A percentile compares a stretch with the other conserved stretches of the same genome.
Conservation (phyloP, 2,113 vertebrate species). For the Ifrita kowaldi region DNA sequence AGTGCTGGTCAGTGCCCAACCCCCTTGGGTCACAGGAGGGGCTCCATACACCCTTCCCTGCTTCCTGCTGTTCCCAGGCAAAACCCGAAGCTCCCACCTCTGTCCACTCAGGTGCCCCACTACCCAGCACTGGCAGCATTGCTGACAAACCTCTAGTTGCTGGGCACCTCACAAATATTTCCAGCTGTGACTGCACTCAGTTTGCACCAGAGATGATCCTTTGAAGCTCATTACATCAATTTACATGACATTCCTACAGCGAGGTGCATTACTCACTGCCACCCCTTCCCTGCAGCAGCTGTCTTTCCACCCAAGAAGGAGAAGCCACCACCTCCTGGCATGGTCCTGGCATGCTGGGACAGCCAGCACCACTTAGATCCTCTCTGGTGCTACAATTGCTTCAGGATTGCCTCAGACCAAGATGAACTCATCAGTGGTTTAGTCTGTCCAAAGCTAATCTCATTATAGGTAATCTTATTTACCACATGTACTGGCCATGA, state of each 20-base stretch:
- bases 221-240: not conserved
- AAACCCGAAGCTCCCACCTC: not conserved
- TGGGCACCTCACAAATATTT: not conserved
- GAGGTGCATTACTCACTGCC: not conserved
- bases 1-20: not conserved
- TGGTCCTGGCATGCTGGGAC: accelerated
- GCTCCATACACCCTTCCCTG: accelerated
- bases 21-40: accelerated
- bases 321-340: not conserved
- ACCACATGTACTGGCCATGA: not conserved
- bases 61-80: not conserved
- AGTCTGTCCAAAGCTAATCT: constrained; percentile 44
- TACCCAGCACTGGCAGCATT: not conserved
- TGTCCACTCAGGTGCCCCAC: accelerated
- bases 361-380: not conserved
- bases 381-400: not conserved
- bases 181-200: not conserved
- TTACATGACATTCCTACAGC: not conserved
- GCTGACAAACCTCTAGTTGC: not conserved
- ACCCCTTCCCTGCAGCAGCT: not conserved
- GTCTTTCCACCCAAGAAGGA: not conserved
- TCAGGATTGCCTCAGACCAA: constrained; percentile 20
- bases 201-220: not conserved
- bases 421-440: constrained; percentile 41
- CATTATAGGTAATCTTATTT: constrained; percentile 60